Conservation (phyloP, 2,113 vertebrate species). For the Apeltes quadracus region DNA sequence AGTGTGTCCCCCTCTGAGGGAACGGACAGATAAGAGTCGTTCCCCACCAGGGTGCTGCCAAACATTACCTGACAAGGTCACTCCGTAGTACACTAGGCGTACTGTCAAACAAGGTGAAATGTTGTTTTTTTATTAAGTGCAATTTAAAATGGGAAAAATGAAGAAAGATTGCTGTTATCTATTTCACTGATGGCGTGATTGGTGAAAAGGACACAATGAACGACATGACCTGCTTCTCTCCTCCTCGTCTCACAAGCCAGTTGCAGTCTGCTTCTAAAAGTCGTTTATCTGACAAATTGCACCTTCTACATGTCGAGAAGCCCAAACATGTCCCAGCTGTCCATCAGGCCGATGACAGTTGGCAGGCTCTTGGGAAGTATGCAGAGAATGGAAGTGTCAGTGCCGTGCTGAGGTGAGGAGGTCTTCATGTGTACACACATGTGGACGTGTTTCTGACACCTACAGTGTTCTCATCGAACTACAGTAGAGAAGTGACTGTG, state of each 20-base stretch:
- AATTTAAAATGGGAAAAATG: constrained; percentile 19
- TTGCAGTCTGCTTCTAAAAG: constrained; percentile 22
- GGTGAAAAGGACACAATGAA: constrained; percentile 17
- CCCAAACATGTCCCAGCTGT: constrained; percentile 53
- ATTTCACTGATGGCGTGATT: constrained; percentile 48
- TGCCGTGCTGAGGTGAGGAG: constrained; percentile 36
- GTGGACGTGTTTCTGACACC: constrained; percentile 1
- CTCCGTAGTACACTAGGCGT: background rate
- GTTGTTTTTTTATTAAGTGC: background rate
- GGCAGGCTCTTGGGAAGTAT: constrained; percentile 64
- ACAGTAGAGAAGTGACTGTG: background rate
- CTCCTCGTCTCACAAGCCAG: constrained; percentile 10
- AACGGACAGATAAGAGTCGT: constrained; percentile 69
- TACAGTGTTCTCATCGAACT: constrained; percentile 15
- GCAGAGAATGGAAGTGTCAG: constrained; percentile 63
- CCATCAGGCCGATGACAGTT: constrained; percentile 48
- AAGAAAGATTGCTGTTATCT: constrained; percentile 22
- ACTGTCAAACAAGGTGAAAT: background rate
- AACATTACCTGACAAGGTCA: constrained; percentile 55
- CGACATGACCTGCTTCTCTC: constrained; percentile 34
- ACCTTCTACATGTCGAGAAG: constrained; percentile 30
- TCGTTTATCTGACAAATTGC: constrained; percentile 59
- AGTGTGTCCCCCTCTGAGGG: constrained; percentile 62
- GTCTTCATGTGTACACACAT: background rate
- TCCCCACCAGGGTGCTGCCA: constrained; percentile 51